These are phyloP conservation scores for Phaethon lepturus DNA, from an alignment of 2,113 vertebrate genomes.

Conservation along the genomic window DNA sequence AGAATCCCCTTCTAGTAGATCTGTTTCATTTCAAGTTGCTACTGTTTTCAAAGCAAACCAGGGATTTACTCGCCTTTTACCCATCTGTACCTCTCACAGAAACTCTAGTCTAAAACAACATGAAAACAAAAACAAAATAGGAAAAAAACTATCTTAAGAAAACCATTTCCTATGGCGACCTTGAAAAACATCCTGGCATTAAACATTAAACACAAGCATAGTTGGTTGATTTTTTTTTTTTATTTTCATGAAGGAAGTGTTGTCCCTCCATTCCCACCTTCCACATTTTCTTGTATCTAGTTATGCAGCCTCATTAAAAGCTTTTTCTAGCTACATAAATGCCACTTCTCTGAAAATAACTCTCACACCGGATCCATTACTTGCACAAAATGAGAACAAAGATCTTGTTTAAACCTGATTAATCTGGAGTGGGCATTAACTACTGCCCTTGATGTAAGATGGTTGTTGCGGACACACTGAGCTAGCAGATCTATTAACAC, in stretches of 20 bases:
- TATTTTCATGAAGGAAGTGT: not conserved
- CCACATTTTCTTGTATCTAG: not conserved
- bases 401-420: not conserved
- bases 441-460: not conserved
- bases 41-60: not conserved
- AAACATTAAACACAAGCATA: not conserved
- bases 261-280: not conserved
- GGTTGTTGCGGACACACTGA: not conserved
- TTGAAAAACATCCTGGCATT: not conserved
- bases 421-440: not conserved
- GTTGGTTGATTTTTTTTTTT: not conserved
- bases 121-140: not conserved
- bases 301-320: not conserved
- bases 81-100: not conserved
- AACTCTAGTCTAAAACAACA: not conserved
- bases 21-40: not conserved
- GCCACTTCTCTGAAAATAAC: not conserved
- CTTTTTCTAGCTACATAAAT: not conserved
- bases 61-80: not conserved
- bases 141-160: not conserved
- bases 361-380: not conserved
- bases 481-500: not conserved
- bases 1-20: not conserved
- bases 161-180: not conserved
- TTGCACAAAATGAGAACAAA: not conserved